Evolutionary conservation across 2,113 vertebrate species (phyloP), one percentile per base, ranked within the genome.

Genomic region (Petaurus breviceps): DNA sequence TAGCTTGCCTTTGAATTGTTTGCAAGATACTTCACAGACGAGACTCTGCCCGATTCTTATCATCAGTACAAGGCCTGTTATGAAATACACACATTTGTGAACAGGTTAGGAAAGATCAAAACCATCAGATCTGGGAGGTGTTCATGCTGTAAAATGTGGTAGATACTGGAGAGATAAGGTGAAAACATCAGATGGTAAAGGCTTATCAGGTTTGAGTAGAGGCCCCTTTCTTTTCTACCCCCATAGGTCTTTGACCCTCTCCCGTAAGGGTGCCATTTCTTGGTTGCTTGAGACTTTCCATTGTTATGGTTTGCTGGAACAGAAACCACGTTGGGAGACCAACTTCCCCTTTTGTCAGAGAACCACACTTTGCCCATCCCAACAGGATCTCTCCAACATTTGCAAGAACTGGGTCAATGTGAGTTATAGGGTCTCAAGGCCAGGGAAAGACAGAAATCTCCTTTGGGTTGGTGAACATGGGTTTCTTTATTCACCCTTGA

Each of bases 1-100:
- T 96, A 97, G 98, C 97, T 96, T 93, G 97, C 97, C 98, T 98
- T 98, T 99, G 98, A 99, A 98, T 98, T 98, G 97, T 97, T 99
- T 97, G 97, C 98, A 98, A 57, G 97, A 96, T 98, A 98, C 94
- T 57, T 95, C 97, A 93, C 96, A 95, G 96, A 97, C 97, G 97
- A 98, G 98, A 98, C 97, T 98, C 96, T 89, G 98, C 98, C 93
- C 0, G 93, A 98, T 99, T 61, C 97, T 98, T 99, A 98, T 99
- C 98, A 50, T 93, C 23, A 90, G 91, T 11, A 2, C 97, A 97
- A 96, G 96, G 97, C 95, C 96, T 96, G 97, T 97, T 98, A 96
- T 98, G 96, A 99, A 97, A 98, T 96, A 91, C 49, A 46, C 96
- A 97, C 95, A 25, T 97, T 98, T 97, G 96, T 96, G 84, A 95